These are phyloP conservation scores for Sceliomorpha sp. DNA, from an alignment of 2,888 invertebrate species.

Conservation along the genomic window DNA sequence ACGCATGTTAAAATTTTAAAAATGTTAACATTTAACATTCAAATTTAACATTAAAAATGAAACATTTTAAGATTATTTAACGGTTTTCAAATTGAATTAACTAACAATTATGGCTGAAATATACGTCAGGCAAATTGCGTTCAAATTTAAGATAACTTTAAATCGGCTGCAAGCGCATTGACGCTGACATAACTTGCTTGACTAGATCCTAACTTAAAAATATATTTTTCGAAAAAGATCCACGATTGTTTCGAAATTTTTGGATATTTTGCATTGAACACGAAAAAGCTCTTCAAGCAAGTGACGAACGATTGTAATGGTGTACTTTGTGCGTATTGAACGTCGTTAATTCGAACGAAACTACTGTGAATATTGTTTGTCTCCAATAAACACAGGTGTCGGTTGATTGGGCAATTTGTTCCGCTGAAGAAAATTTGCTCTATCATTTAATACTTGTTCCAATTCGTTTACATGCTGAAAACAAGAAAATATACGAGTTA, in stretches of 20 bases:
- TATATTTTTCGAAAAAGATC: slow-evolving; percentile 13
- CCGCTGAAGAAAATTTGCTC: not conserved
- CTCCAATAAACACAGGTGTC: slow-evolving; percentile 1
- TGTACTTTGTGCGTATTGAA: no score
- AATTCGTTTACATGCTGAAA: not conserved
- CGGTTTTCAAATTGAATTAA: no score
- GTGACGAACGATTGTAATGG: slow-evolving; percentile 1
- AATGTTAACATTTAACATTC: no score
- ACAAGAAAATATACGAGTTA: no score
- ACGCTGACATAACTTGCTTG: not conserved
- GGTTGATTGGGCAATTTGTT: slow-evolving; percentile 5
- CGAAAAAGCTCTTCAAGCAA: slow-evolving; percentile 9
- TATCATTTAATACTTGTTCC: not conserved
- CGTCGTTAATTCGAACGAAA: not conserved
- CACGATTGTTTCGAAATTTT: slow-evolving; percentile 10
- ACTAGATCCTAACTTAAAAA: slow-evolving; percentile 5
- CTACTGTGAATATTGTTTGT: no score
- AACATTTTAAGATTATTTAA: no score
- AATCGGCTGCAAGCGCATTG: slow-evolving; percentile 8
- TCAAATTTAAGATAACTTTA: no score
- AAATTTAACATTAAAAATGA: no score
- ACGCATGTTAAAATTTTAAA: no score
- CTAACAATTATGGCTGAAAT: no score
- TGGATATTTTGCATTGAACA: slow-evolving; percentile 3
- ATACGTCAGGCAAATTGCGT: no score